Evolutionary conservation across 2,888 invertebrate species (phyloP), one percentile per base, ranked within the genome.

Genomic region (Acholoe squamosa): DNA sequence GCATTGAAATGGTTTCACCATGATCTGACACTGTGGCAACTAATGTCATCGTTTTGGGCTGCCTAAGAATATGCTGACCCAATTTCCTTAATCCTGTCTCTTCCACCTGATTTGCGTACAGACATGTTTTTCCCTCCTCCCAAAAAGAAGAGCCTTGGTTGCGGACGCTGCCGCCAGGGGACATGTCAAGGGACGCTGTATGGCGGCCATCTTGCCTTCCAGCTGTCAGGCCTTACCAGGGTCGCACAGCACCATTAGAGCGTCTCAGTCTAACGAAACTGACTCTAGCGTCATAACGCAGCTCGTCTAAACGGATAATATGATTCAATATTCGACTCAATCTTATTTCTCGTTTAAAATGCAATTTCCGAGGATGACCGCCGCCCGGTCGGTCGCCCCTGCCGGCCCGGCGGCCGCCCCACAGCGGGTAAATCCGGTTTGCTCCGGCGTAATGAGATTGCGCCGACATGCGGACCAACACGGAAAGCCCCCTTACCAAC

Each of bases 291-390:
- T 77, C 90, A 71, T 90, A 90, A 90, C 34, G 51, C 76, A 80
- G n/a, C 90, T 43, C 90, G 28, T 51, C 84, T 90, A 90, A 90
- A 90, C 84, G 90, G 90, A 90, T 90, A 90, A 90, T 90, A 90
- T 76, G 34, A 80, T 84, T 90, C 90, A 90, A 90, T 90, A 90
- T 90, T 76, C 80, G 90, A 84, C 76, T 80, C 90, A 84, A 90
- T 90, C 90, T 90, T 90, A 90, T 90, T 90, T 90, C 90, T 84
- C 76, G 56, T 80, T 90, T 90, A 90, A 90, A 90, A 90, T 90
- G 90, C 52, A 90, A 90, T 90, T 90, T 84, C 56, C 28, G 33
- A 12, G 28, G 76, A 43, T 31, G 51, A 76, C 51, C 76, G 76
- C 52, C 54, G 80, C 52, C 56, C 31, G n/a, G 56, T 25, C 86